A percentile compares a stretch with the other conserved stretches of the same genome.
Evolutionary conservation across 2,113 vertebrate species (phyloP).

Genomic region (Murina feae): DNA sequence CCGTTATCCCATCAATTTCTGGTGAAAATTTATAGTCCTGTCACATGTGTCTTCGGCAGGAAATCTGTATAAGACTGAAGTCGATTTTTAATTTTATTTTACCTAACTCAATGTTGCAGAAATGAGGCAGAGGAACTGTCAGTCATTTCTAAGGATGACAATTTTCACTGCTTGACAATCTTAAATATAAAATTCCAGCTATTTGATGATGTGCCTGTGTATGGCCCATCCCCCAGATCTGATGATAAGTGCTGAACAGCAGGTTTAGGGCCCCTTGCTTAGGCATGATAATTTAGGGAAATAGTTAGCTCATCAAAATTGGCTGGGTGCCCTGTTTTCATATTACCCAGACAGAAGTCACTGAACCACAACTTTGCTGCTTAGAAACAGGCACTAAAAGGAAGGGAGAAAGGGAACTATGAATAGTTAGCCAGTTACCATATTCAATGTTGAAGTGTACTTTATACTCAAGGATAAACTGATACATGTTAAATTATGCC

Average conservation of each 20-base stretch:
- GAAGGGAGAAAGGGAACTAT: background rate
- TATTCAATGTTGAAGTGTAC: conserved; percentile 23
- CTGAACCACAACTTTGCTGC: conserved; percentile 68
- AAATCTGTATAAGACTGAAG: conserved; percentile 46
- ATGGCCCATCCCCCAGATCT: background rate
- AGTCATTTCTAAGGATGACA: conserved; percentile 62
- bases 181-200: conserved; percentile 49
- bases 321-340: conserved; percentile 58
- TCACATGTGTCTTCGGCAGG: conserved; percentile 39
- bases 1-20: conserved; percentile 32
- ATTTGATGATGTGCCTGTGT: conserved; percentile 36
- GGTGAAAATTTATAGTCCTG: conserved; percentile 51
- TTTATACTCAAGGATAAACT: conserved; percentile 51
- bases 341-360: conserved; percentile 68
- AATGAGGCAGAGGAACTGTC: conserved; percentile 57
- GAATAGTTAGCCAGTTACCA: conserved; percentile 36
- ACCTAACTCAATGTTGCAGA: conserved; percentile 18
- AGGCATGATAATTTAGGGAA: conserved; percentile 68
- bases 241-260: conserved; percentile 3
- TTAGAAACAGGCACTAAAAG: conserved; percentile 54
- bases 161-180: conserved; percentile 60
- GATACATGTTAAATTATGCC: conserved; percentile 29
- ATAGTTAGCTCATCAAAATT: conserved; percentile 65
- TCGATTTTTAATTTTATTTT: conserved; percentile 5
- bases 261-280: conserved; percentile 47